A percentile compares a stretch with the other conserved stretches of the same genome.
phyloP scores from a whole-genome alignment of 2,113 vertebrate genomes.

The Boulengeromyrus knoepffleri region DNA sequence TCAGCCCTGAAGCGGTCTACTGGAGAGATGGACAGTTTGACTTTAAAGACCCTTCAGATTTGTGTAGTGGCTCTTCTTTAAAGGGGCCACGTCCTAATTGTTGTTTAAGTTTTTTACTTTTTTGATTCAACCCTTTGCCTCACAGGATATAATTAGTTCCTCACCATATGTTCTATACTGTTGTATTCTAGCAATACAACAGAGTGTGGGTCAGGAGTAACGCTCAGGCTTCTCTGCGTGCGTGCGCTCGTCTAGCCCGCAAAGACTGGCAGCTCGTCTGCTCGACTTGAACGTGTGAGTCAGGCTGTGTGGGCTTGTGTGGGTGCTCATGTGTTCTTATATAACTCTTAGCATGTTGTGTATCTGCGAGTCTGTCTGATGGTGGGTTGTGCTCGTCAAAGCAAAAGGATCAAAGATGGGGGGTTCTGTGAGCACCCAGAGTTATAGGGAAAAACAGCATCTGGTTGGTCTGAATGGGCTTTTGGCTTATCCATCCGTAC shows the following conservation, averaged over 20 bases:
- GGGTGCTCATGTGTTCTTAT: not conserved
- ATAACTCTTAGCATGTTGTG: constrained; percentile 19
- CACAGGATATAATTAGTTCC: not conserved
- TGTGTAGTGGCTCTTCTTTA: not conserved
- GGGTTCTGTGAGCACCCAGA: not conserved
- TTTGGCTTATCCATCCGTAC: not conserved
- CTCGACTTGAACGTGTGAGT: not conserved
- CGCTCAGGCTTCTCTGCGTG: not conserved
- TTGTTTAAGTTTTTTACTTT: not conserved
- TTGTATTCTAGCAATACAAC: not conserved
- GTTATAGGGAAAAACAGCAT: not conserved
- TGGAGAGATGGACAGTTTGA: not conserved
- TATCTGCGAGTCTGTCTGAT: constrained; percentile 16
- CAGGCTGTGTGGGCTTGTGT: constrained; percentile 17
- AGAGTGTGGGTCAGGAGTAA: not conserved
- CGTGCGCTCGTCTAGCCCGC: not conserved
- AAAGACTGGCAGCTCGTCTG: not conserved
- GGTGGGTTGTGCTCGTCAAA: constrained; percentile 21
- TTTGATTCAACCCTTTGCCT: not conserved
- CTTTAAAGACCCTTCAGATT: not conserved
- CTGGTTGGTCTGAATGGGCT: not conserved
- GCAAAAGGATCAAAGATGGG: not conserved
- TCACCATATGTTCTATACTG: not conserved
- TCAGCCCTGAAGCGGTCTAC: not conserved
- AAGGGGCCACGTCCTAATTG: not conserved